Percentiles rank a stretch among this genome's conserved stretches.
phyloP scores from a whole-genome alignment of 2,113 vertebrate genomes.

The Nibea albiflora region DNA sequence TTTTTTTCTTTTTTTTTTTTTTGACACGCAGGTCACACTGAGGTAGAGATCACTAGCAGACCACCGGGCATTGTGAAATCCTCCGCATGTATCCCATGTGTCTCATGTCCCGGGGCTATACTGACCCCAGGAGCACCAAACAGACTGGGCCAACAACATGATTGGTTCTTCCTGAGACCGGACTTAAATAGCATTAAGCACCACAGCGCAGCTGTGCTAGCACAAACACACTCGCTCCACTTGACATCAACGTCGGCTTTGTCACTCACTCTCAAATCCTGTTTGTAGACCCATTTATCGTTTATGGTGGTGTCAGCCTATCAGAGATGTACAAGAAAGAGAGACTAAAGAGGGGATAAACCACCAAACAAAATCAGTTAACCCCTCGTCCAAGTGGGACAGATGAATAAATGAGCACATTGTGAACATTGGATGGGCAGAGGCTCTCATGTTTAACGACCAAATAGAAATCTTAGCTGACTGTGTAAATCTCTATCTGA shows the following conservation, averaged over 20 bases:
- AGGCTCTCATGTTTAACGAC: slow-evolving; percentile 47
- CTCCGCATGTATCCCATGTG: slow-evolving; percentile 65
- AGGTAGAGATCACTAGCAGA: slow-evolving; percentile 64
- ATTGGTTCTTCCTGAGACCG: slow-evolving; percentile 81
- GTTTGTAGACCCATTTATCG: slow-evolving; percentile 28
- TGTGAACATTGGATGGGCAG: slow-evolving; percentile 52
- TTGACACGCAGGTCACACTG: slow-evolving; percentile 39
- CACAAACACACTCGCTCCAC: slow-evolving; percentile 50
- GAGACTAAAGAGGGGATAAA: slow-evolving; percentile 26
- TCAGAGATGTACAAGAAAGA: slow-evolving; percentile 11
- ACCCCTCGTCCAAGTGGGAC: neutral
- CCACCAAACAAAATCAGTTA: slow-evolving; percentile 34
- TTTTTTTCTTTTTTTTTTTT: too few species aligned
- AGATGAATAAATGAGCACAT: slow-evolving; percentile 42
- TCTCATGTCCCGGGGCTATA: slow-evolving; percentile 70
- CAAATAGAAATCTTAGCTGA: slow-evolving; percentile 64
- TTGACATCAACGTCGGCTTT: slow-evolving; percentile 49
- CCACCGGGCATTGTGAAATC: slow-evolving; percentile 68
- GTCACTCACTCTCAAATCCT: slow-evolving; percentile 26
- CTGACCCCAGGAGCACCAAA: slow-evolving; percentile 77
- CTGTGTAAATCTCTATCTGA: slow-evolving; percentile 56
- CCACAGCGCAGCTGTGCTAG: slow-evolving; percentile 61
- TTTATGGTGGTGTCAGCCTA: neutral
- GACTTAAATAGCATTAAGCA: slow-evolving; percentile 75
- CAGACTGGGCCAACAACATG: slow-evolving; percentile 67